phyloP scores from a whole-genome alignment of 1,140 invertebrate genomes.

The Campoletis sonorensis region DNA sequence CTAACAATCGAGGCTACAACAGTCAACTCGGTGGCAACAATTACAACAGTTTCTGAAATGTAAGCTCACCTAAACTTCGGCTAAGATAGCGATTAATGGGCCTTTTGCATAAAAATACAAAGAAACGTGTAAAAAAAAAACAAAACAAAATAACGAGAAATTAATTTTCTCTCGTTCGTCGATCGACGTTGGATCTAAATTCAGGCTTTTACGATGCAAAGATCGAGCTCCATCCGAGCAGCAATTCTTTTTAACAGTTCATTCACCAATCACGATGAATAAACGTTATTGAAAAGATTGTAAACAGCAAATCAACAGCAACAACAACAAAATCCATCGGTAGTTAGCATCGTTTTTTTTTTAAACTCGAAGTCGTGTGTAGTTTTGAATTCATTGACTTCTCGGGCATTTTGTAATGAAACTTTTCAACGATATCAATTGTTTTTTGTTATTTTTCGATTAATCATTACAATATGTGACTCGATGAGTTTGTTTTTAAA shows the following conservation, averaged over 20 bases:
- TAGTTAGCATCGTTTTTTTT: slow-evolving; percentile 2
- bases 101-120: not conserved
- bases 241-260: slow-evolving; percentile 16
- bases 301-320: not conserved
- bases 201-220: slow-evolving; percentile 19
- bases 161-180: not conserved
- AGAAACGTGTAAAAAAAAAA: slow-evolving; percentile 17
- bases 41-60: slow-evolving; percentile 74
- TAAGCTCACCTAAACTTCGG: slow-evolving; percentile 1
- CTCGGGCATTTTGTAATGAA: not conserved
- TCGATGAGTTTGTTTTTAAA: not conserved
- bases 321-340: not conserved
- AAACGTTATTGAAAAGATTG: slow-evolving; percentile 16
- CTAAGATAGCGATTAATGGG: slow-evolving; percentile 13
- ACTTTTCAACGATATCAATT: not conserved
- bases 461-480: not conserved
- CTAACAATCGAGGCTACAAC: slow-evolving; percentile 73
- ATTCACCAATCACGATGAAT: slow-evolving; percentile 28
- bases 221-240: not conserved
- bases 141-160: not conserved
- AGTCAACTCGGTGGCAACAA: slow-evolving; percentile 75
- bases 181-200: slow-evolving; percentile 16
- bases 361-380: not conserved
- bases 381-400: not conserved
- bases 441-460: not conserved